Evolutionary conservation across 2,888 invertebrate genomes (phyloP), one percentile per base, ranked within the genome.

Genomic region (Poecilus cupreus): DNA sequence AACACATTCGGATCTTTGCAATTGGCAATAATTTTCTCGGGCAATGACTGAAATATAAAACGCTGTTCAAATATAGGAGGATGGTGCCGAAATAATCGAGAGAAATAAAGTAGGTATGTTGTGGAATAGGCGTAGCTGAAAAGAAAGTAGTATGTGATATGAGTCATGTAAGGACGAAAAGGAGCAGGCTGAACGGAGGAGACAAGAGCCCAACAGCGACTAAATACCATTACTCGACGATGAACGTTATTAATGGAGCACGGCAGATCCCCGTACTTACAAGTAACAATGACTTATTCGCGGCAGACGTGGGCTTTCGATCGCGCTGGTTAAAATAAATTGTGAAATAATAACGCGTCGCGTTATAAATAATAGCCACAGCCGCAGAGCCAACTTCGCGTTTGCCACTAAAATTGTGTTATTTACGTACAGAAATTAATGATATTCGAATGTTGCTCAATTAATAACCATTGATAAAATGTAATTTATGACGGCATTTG

Each of bases 161-260:
- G 46, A 46, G n/a, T 57, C 24, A 57, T 68, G 18, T 46, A 18
- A 68, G 37, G 64, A 37, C 37, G 64, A 68, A 68, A 68, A 32
- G 64, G 32, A 37, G 3, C 10, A 32, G 32, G 64, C 6, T 32
- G 64, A 37, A 37, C 10, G 10, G 77, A 64, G 85, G 84, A n/a
- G n/a, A 85, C 84, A 84, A 85, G 83, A n/a, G 85, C 84, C 84
- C 84, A 46, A 4, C 18, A 18, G 82, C 82, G 83, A 82, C 84
- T 84, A 85, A 85, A 86, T 86, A 84, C 82, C 85, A 84, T 83
- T 84, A 85, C 85, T 85, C 85, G 84, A 84, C 85, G 84, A 85
- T 85, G 85, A 86, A 84, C 83, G 84, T 85, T 87, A 87, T 87
- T 87, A 87, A 88, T 87, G 87, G 86, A 83, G 75, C 37, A 24